Percentiles rank a stretch among this genome's conserved stretches.
These are phyloP conservation scores for Leptopilina clavipes DNA, from an alignment of 1,140 invertebrate genomes.

Conservation along the genomic window DNA sequence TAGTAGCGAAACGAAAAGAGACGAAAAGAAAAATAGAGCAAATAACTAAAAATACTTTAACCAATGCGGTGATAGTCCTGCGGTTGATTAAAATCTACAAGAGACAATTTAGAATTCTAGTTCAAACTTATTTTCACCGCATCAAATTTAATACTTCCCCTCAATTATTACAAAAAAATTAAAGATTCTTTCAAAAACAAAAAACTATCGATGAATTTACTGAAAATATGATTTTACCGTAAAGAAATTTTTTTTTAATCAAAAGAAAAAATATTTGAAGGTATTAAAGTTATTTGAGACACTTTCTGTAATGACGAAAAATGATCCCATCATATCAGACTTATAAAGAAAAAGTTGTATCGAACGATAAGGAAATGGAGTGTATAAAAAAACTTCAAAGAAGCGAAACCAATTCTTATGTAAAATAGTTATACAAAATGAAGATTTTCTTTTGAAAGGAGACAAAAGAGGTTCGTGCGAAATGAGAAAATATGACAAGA, in stretches of 20 bases:
- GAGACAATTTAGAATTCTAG: background rate
- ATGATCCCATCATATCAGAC: background rate
- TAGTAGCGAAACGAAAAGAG: background rate
- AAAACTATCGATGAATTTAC: no score
- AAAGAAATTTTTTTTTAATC: no score
- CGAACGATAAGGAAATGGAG: background rate
- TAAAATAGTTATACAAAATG: conserved; percentile 12
- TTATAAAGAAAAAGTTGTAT: background rate
- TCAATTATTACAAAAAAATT: no score
- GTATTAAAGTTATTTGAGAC: background rate
- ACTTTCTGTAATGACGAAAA: background rate
- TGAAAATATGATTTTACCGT: background rate
- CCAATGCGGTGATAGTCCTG: background rate
- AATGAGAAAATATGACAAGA: conserved; percentile 18
- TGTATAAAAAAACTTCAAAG: conserved; percentile 7
- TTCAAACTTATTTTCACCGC: background rate
- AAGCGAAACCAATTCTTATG: conserved; percentile 27
- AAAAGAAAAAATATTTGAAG: background rate
- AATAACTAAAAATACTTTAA: background rate
- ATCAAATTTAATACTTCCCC: background rate
- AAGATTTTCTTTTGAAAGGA: conserved; percentile 17
- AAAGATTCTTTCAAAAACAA: no score
- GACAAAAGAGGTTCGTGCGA: background rate
- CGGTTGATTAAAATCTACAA: conserved; percentile 16
- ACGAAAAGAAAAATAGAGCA: background rate